Base-by-base conservation (phyloP, 35 echinoderm and acorn worm species). In the Nesometra sesokonis region DNA sequence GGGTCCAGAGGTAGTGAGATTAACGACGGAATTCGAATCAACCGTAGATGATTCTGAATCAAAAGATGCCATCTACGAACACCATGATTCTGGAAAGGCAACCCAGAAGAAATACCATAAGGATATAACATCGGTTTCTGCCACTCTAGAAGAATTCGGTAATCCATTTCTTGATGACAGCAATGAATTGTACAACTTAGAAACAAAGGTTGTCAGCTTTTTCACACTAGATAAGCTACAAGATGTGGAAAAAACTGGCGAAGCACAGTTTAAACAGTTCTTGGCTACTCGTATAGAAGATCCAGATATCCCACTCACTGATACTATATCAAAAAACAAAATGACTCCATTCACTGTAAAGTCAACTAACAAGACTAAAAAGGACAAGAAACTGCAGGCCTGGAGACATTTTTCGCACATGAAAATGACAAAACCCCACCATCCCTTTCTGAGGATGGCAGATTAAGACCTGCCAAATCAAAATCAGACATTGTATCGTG, bases 111-210 rank as follows among this genome's bases (percentile, higher is more conserved):
- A 13, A 23, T 80, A 34, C 35, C 11, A 11, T 30, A 80, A 80
- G 3, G 79, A 80, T 23, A 30, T 80, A 33, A 34, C 3, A 11
- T 32, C 3, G 32, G 32, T 80, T 80, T 5, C 23, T 36, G 11
- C 32, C 35, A 36, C 35, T 34, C 13, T 80, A 80, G 31, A 80
- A 3, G 79, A 80, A 80, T 80, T 80, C 11, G 79, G 79, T 3
- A 80, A 80, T 36, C 79, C 79, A 78, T 78, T 78, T 78, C 13
- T 32, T 13, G 79, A 80, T 34, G 79, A 80, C 11, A 80, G 79
- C 35, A 36, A 30, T 33, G 79, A 80, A 13, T 27, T 80, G 17
- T 34, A 0, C 35, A 36, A 33, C 35, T 7, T 80, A 3, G 32
- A 80, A 34, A 80, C 79, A 33, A 80, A 80, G 23, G 79, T 80